A percentile compares a stretch with the other conserved stretches of the same genome.
phyloP scores from a whole-genome alignment of 2,797 vertebrate genomes.

The Mormyrus proboscirostris region DNA sequence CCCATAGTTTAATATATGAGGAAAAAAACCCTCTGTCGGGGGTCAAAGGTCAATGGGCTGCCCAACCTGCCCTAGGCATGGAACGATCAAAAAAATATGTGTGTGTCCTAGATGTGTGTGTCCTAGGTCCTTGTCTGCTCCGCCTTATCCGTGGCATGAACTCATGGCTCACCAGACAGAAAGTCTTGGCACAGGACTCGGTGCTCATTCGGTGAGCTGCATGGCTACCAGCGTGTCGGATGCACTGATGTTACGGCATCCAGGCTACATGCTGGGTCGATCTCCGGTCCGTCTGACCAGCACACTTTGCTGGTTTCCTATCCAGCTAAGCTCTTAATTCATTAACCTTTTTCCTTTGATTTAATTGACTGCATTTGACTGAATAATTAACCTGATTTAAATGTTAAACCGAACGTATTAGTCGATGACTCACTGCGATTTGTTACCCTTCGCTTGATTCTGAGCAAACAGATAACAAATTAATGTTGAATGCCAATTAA shows the following conservation, averaged over 20 bases:
- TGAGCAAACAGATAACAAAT: background rate
- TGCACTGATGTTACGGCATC: background rate
- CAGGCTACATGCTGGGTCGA: background rate
- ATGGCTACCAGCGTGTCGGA: background rate
- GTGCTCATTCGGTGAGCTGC: background rate
- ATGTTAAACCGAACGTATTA: background rate
- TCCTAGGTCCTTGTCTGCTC: background rate
- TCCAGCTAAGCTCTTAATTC: background rate
- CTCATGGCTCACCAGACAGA: background rate
- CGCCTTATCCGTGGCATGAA: background rate
- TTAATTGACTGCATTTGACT: constrained; percentile 8
- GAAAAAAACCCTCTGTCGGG: background rate
- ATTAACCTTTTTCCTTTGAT: background rate
- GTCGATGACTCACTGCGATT: background rate
- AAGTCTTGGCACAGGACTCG: background rate
- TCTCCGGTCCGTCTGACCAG: background rate
- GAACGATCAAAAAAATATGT: background rate
- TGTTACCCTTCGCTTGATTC: background rate
- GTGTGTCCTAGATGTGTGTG: background rate
- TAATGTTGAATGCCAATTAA: background rate
- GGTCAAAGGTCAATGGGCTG: background rate
- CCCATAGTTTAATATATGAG: background rate
- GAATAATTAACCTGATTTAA: constrained; percentile 3
- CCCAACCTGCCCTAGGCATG: background rate
- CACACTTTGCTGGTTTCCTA: background rate